Evolutionary conservation across 1,140 invertebrate species (phyloP).

Genomic region (Semibalanus balanoides): DNA sequence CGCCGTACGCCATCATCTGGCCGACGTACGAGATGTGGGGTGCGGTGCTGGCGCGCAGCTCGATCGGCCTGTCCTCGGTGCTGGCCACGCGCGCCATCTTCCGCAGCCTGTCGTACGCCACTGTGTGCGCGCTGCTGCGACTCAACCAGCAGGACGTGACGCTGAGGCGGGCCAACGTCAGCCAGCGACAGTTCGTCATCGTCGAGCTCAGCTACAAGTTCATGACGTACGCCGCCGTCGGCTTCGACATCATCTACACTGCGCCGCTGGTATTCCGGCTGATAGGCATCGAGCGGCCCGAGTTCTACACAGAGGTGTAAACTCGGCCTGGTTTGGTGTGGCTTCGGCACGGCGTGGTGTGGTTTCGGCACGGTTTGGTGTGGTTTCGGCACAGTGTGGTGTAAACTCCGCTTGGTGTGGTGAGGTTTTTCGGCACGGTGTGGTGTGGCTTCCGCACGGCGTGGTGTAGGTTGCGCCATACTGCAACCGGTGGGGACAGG

Average conservation of each 20-base stretch:
- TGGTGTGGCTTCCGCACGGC: too few relatives aligned
- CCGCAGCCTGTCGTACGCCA: slow-evolving; percentile 50
- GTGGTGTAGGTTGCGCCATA: too few relatives aligned
- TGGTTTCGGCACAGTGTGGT: too few relatives aligned
- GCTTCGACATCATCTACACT: slow-evolving; percentile 57
- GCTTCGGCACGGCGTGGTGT: too few relatives aligned
- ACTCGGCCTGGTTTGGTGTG: too few relatives aligned
- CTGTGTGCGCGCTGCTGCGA: too few relatives aligned
- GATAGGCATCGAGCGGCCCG: slow-evolving; percentile 57
- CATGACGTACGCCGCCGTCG: slow-evolving; percentile 55
- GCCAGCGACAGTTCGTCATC: slow-evolving; percentile 21
- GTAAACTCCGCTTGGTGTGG: too few relatives aligned
- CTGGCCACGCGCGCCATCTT: slow-evolving; percentile 48
- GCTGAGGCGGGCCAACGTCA: too few relatives aligned
- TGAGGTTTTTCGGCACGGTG: too few relatives aligned
- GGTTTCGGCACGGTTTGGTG: too few relatives aligned
- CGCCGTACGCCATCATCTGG: slow-evolving; percentile 62
- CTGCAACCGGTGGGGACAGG: too few relatives aligned
- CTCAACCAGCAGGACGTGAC: slow-evolving; percentile 23
- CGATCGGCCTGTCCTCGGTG: slow-evolving; percentile 55
- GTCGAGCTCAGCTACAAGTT: slow-evolving; percentile 70
- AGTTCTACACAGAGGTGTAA: slow-evolving; percentile 71
- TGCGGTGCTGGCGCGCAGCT: slow-evolving; percentile 46
- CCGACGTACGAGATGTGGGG: slow-evolving; percentile 46
- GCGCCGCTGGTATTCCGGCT: slow-evolving; percentile 59